Conservation (phyloP, 2,797 vertebrate species). For the Iguana delicatissima region DNA sequence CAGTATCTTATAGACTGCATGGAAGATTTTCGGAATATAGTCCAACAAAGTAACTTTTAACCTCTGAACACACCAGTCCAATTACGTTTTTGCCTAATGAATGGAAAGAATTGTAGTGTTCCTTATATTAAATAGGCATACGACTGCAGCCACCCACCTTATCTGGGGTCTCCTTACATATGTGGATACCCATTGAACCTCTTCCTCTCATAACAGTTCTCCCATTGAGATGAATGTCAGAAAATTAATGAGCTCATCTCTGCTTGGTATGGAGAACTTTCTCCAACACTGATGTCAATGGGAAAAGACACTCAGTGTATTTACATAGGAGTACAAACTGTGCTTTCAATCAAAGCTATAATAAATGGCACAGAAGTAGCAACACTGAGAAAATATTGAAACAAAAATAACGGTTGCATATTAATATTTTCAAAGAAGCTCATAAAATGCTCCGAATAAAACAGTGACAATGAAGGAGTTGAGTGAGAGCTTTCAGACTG, state of each 20-base stretch:
- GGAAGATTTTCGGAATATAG: no score
- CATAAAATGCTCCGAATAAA: slow-evolving; percentile 8
- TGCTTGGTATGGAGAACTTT: not conserved
- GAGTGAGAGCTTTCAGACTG: not conserved
- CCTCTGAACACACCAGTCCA: not conserved
- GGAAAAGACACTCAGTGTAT: not conserved
- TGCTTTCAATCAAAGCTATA: not conserved
- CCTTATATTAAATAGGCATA: not conserved
- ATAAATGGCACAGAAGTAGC: not conserved
- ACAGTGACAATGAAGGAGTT: not conserved
- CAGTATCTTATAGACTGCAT: slow-evolving; percentile 11
- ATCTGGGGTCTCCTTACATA: not conserved
- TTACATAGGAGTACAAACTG: not conserved
- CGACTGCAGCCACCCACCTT: not conserved
- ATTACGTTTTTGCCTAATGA: not conserved
- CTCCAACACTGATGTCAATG: not conserved
- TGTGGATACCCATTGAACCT: not conserved
- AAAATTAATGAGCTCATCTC: not conserved
- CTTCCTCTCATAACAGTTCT: not conserved
- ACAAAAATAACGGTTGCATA: not conserved
- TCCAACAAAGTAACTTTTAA: no score
- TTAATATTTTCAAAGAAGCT: slow-evolving; percentile 5
- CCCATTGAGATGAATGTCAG: not conserved
- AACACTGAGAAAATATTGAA: not conserved
- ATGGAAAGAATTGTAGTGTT: not conserved